Percentiles rank a stretch among this genome's conserved stretches.
Evolutionary conservation across 2,888 invertebrate species (phyloP).

Genomic region (Macrosoma leucophasiata): DNA sequence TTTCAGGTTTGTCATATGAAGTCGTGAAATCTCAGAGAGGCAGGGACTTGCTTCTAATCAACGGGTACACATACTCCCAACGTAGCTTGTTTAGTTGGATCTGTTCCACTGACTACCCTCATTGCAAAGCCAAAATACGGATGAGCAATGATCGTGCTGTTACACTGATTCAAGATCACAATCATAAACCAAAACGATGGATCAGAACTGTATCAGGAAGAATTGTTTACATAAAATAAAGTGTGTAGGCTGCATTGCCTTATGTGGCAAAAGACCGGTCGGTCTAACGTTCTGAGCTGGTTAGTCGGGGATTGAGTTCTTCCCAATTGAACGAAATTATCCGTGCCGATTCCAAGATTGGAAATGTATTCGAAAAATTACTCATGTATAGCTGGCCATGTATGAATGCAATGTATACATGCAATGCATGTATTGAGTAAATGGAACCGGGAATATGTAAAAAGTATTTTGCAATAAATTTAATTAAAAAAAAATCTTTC

Average conservation of each 20-base stretch:
- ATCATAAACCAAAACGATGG: slow-evolving; percentile 30
- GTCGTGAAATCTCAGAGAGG: slow-evolving; percentile 32
- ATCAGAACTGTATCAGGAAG: slow-evolving; percentile 18
- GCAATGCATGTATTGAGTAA: no score
- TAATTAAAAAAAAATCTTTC: no score
- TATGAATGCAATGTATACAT: no score
- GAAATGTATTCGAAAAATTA: no score
- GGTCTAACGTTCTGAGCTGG: no score
- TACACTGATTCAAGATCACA: slow-evolving; percentile 26
- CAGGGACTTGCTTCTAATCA: slow-evolving; percentile 28
- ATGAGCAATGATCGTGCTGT: slow-evolving; percentile 28
- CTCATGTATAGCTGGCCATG: no score
- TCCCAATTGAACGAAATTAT: no score
- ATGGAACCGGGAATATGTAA: no score
- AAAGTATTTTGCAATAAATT: no score
- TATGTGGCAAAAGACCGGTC: slow-evolving; percentile 19
- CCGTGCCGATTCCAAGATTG: no score
- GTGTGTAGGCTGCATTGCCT: slow-evolving; percentile 22
- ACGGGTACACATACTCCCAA: slow-evolving; percentile 31
- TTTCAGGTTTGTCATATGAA: slow-evolving; percentile 23
- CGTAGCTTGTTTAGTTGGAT: slow-evolving; percentile 28
- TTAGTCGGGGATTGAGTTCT: no score
- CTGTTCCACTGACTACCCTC: slow-evolving; percentile 32
- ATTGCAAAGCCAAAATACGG: slow-evolving; percentile 29
- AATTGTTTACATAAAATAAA: no score